Conservation (phyloP, 2,888 invertebrate species). For the Polyommatus icarus region DNA sequence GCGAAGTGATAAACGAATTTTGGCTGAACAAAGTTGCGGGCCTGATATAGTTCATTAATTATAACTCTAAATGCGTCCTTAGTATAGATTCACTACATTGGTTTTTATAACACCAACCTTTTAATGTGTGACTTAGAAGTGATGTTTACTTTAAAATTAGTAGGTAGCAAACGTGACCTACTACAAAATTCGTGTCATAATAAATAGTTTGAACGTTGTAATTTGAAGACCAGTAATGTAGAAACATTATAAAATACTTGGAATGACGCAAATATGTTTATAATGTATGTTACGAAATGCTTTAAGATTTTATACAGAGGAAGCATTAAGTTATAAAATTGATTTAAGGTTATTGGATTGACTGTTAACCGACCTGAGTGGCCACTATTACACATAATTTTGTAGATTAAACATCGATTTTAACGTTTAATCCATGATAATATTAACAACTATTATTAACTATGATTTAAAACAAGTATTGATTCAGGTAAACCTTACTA, state of each 20-base stretch:
- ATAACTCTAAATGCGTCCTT: too few species aligned
- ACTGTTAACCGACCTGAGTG: not conserved
- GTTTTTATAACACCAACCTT: too few species aligned
- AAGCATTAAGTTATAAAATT: not conserved
- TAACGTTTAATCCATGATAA: not conserved
- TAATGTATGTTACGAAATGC: constrained; percentile 21
- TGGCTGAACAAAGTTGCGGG: too few species aligned
- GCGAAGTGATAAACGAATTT: too few species aligned
- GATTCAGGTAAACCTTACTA: not conserved
- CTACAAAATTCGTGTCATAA: constrained; percentile 27
- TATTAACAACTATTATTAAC: not conserved
- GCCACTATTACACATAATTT: constrained; percentile 9
- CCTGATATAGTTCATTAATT: too few species aligned
- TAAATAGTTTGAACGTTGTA: constrained; percentile 26
- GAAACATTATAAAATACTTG: constrained; percentile 26
- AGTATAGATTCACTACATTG: too few species aligned
- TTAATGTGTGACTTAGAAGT: not conserved
- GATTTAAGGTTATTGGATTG: constrained; percentile 1
- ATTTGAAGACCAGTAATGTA: constrained; percentile 15
- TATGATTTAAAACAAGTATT: not conserved
- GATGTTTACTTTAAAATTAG: not conserved
- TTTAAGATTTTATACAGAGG: constrained; percentile 15
- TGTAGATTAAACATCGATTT: not conserved
- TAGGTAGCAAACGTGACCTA: constrained; percentile 23
- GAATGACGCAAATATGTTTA: constrained; percentile 25